phyloP scores from a whole-genome alignment of 2,113 vertebrate genomes.

The Neodontobutis hainanensis region DNA sequence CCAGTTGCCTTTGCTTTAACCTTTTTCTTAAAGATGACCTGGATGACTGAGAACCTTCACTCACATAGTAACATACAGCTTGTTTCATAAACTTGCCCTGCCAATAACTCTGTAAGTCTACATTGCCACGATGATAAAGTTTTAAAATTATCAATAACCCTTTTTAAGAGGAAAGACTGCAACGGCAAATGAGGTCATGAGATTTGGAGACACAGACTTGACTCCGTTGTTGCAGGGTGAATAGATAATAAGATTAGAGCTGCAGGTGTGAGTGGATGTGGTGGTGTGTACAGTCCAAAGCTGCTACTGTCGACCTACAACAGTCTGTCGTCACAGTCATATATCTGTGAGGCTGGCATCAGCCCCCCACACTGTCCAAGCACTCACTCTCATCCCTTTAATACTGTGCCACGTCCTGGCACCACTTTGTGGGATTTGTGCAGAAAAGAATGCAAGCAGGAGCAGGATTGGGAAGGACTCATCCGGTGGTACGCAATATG shows the following conservation, averaged over 20 bases:
- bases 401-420: conserved; percentile 80
- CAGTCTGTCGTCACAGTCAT: conserved; percentile 36
- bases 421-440: conserved; percentile 92
- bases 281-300: conserved; percentile 25
- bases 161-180: neutral
- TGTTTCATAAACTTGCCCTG: too few relatives aligned
- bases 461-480: conserved; percentile 85
- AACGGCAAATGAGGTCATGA: conserved; percentile 22
- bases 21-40: too few relatives aligned
- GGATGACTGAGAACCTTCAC: too few relatives aligned
- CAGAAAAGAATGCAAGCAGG: conserved; percentile 88
- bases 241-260: conserved; percentile 19
- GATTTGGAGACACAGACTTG: conserved; percentile 10
- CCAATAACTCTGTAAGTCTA: too few relatives aligned
- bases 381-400: conserved; percentile 58
- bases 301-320: conserved; percentile 38
- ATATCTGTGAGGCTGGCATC: conserved; percentile 52
- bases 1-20: too few relatives aligned
- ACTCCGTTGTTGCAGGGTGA: conserved; percentile 15
- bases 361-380: conserved; percentile 40
- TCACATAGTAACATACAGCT: too few relatives aligned
- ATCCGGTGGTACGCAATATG: conserved; percentile 87
- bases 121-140: too few relatives aligned
- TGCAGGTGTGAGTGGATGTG: conserved; percentile 22
- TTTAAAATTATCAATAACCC: neutral